Conservation (phyloP, 2,797 vertebrate genomes). For the Enoplosus armatus region DNA sequence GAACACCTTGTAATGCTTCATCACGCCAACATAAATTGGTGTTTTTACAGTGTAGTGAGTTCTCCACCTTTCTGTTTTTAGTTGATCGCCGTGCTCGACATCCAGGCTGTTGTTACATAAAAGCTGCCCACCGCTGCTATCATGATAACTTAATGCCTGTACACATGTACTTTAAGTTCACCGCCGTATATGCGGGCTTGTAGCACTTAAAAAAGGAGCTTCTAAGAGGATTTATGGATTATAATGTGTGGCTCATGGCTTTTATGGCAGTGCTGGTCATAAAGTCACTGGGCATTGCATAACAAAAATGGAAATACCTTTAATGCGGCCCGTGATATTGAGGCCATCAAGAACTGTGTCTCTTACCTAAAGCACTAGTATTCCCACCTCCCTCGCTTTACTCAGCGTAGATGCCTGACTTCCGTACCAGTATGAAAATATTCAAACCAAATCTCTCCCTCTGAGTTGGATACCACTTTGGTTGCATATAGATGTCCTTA, state of each 20-base stretch:
- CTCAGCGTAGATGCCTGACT: neutral
- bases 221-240: slow-evolving; percentile 33
- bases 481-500: neutral
- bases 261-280: slow-evolving; percentile 19
- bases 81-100: neutral
- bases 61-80: too few relatives aligned
- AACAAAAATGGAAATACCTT: slow-evolving; percentile 24
- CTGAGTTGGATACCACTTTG: slow-evolving; percentile 17
- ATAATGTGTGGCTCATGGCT: slow-evolving; percentile 29
- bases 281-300: slow-evolving; percentile 17
- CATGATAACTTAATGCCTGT: neutral
- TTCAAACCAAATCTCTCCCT: slow-evolving; percentile 28
- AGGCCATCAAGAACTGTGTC: neutral
- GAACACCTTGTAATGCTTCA: too few relatives aligned
- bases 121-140: neutral
- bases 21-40: too few relatives aligned
- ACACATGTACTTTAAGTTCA: neutral
- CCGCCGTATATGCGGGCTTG: neutral
- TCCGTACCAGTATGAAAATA: slow-evolving; percentile 36
- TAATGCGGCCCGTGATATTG: slow-evolving; percentile 8
- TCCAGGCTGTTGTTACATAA: neutral
- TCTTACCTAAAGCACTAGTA: slow-evolving; percentile 1
- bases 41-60: too few relatives aligned
- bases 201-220: slow-evolving; percentile 1
- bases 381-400: slow-evolving; percentile 13